Evolutionary conservation across 2,888 invertebrate genomes (phyloP).

Genomic region (Zootermopsis nevadensis): DNA sequence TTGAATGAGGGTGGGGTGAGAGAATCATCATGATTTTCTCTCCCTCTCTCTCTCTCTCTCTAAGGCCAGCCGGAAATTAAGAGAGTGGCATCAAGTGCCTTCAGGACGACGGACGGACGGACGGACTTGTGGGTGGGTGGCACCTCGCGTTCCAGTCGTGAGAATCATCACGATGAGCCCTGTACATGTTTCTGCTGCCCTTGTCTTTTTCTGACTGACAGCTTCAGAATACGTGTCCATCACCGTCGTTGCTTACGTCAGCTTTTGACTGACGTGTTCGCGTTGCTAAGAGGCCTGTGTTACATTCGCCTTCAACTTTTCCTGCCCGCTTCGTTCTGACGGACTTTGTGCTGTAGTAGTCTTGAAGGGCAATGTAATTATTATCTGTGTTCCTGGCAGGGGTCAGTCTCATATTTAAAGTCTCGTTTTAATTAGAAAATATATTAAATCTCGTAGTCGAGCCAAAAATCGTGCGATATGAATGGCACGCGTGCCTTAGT

Average conservation of each 20-base stretch:
- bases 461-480: no score
- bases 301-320: slow-evolving; percentile 17
- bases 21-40: slow-evolving; percentile 33
- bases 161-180: slow-evolving; percentile 47
- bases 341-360: not conserved
- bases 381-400: not conserved
- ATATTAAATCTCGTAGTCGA: not conserved
- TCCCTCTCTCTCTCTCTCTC: slow-evolving; percentile 17
- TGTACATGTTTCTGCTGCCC: slow-evolving; percentile 19
- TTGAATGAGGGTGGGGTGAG: slow-evolving; percentile 30
- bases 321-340: not conserved
- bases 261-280: not conserved
- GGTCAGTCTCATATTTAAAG: not conserved
- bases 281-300: slow-evolving; percentile 10
- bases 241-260: not conserved
- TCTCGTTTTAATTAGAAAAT: slow-evolving; percentile 28
- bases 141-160: slow-evolving; percentile 34
- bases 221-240: slow-evolving; percentile 31
- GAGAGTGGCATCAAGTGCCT: slow-evolving; percentile 47
- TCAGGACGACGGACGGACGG: slow-evolving; percentile 33
- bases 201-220: slow-evolving; percentile 34
- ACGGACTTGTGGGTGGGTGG: slow-evolving; percentile 32
- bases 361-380: not conserved
- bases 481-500: no score
- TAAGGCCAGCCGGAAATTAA: slow-evolving; percentile 50